phyloP scores from a whole-genome alignment of 1,140 invertebrate genomes.

The Drosophila kikkawai region DNA sequence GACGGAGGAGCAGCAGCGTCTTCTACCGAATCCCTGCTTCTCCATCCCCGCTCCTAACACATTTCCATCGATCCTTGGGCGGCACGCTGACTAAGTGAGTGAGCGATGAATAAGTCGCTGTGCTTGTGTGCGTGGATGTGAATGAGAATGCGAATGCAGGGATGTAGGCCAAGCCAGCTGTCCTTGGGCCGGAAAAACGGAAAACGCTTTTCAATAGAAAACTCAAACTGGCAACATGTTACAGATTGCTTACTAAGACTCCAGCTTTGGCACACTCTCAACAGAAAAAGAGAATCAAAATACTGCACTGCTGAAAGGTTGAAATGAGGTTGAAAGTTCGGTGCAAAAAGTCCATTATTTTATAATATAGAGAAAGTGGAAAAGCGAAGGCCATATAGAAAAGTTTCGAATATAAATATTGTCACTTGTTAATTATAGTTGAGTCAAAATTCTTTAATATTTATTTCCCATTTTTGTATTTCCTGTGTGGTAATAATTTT shows the following conservation, averaged over 20 bases:
- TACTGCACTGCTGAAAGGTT: constrained; percentile 26
- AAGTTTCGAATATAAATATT: background rate
- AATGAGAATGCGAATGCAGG: constrained; percentile 27
- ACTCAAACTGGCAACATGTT: constrained; percentile 54
- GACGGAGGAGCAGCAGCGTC: constrained; percentile 22
- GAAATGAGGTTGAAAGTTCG: constrained; percentile 15
- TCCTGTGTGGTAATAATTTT: no score
- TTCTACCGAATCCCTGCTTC: constrained; percentile 1
- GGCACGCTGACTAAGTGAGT: constrained; percentile 43
- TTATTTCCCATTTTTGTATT: no score
- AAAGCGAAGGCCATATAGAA: background rate
- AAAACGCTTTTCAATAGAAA: constrained; percentile 68
- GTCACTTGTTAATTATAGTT: background rate
- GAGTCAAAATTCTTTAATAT: background rate
- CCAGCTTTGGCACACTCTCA: constrained; percentile 18
- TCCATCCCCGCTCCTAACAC: background rate
- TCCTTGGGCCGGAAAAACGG: constrained; percentile 67
- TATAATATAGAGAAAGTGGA: background rate
- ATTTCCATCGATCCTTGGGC: constrained; percentile 37
- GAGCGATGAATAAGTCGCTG: constrained; percentile 45
- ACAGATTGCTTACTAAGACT: constrained; percentile 50
- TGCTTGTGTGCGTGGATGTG: constrained; percentile 18
- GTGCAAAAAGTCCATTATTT: background rate
- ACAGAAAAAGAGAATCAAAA: background rate
- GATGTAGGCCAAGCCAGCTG: constrained; percentile 61